phyloP scores from a whole-genome alignment of 2,888 invertebrate genomes.

The Homarus gammarus region DNA sequence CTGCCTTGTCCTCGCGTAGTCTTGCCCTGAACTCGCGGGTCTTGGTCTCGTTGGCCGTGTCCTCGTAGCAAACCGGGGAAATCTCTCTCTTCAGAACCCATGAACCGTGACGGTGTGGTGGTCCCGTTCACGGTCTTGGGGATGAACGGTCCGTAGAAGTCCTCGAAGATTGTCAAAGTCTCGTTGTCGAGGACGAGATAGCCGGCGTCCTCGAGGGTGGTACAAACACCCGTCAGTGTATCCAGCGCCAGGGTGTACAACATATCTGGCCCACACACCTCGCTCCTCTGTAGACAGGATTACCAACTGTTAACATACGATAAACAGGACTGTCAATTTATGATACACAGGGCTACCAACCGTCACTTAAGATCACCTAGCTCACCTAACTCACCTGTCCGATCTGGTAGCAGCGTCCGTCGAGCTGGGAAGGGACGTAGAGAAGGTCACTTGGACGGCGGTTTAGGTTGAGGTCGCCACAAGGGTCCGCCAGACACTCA shows the following conservation, averaged over 20 bases:
- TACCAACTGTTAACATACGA: background rate
- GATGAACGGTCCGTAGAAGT: constrained; percentile 43
- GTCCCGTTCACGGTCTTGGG: background rate
- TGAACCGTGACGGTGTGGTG: too few relatives aligned
- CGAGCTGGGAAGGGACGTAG: constrained; percentile 52
- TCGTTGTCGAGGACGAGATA: constrained; percentile 54
- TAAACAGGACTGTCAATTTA: too few relatives aligned
- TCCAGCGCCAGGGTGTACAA: constrained; percentile 55
- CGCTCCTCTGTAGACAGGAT: background rate
- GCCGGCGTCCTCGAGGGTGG: constrained; percentile 64
- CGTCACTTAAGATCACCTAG: background rate
- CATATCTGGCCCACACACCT: constrained; percentile 51
- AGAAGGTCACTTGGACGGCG: constrained; percentile 46
- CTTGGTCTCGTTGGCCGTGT: too few relatives aligned
- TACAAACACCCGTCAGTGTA: constrained; percentile 56
- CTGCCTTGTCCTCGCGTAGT: too few relatives aligned
- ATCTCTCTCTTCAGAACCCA: too few relatives aligned
- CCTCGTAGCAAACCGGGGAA: too few relatives aligned
- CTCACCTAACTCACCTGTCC: constrained; percentile 64
- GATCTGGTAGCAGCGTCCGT: constrained; percentile 67
- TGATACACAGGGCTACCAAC: too few relatives aligned
- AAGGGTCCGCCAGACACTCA: constrained; percentile 71
- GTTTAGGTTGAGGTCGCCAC: constrained; percentile 64
- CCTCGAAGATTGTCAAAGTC: constrained; percentile 26
- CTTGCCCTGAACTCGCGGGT: too few relatives aligned